Evolutionary conservation across 1,140 invertebrate species (phyloP), one percentile per base, ranked within the genome.

Genomic region (Drosophila kanapiae): DNA sequence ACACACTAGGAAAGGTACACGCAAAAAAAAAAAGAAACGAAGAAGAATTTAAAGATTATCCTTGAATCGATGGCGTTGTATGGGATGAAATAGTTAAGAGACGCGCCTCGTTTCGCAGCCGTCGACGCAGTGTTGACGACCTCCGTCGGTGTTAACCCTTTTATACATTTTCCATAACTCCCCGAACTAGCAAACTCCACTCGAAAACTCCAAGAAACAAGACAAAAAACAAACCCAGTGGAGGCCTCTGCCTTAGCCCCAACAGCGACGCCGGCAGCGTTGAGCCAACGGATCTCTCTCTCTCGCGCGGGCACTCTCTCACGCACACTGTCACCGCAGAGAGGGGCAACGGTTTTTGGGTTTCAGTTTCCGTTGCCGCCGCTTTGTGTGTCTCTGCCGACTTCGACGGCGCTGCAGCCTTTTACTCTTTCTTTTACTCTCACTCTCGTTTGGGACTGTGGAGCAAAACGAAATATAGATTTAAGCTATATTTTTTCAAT

Each of bases 101-200:
- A 67, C 75, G 82, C 82, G 65, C 35, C 37, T 53, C 48, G 48
- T 37, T 18, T 37, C 69, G 78, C 68, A 64, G 75, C 62, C 61
- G 76, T 58, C 42, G 53, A 42, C 67, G 59, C 40, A 80, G 57
- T 88, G 85, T 90, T 83, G 84, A 74, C 77, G 74, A 88, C 80
- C 84, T 88, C 85, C 78, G 84, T 60, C 72, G 51, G 47, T 78
- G 83, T 56, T 56, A 56, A 90, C 85, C 84, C 84, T 88, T 88
- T 88, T 88, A 88, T 88, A 88, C 78, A 69, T 72, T 77, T 67
- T 48, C 80, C 79, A 59, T 60, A 78, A 53, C 27, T 37, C 11
- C 35, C 51, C 70, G 79, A 83, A 65, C 64, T 54, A 23, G 11
- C 48, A 23, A 63, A 33, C 62, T 69, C 47, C 47, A 65, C 49